Base-by-base conservation (phyloP, 2,797 vertebrate genomes). In the Aselliscus stoliczkanus region DNA sequence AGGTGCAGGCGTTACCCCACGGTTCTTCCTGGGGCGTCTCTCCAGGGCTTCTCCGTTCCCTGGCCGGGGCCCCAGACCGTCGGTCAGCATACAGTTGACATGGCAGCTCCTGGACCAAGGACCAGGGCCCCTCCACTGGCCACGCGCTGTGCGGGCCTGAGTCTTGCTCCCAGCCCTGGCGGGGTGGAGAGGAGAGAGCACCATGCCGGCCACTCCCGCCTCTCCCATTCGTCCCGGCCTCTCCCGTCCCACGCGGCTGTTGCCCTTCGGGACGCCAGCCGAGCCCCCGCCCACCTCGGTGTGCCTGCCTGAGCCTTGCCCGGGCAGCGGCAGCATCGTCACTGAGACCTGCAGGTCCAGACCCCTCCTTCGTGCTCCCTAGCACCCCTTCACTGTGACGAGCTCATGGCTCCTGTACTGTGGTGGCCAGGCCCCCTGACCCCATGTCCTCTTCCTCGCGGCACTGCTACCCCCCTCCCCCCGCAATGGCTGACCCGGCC, bases 171-270 rank as follows among this genome's bases (percentile, higher is more conserved):
- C 4, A 8, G 44, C 39, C 12, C 3, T 0, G 0, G 27, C 7
- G 21, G 15, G 69, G 0, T 5, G 39, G n/a, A 5, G 44, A 14
- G 39, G 79, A 39, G 6, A 17, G 2, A 3, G 50, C n/a, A 12
- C 31, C 5, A 0, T n/a, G 6, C 2, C 12, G 4, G 7, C 3
- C 11, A 42, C 42, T 17, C 58, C 21, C 0, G 25, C 1, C 0
- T 7, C 34, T 23, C 42, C 31, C 13, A 1, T 20, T 7, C 5
- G 0, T 20, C 42, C 17, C 7, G 23, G 13, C 29, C 0, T 15
- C 27, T 47, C 7, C 31, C 5, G 3, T 44, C n/a, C 62, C 12
- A 4, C 5, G 0, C 3, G 20, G 91, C 21, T 23, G 5, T 18
- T 50, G 29, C 17, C 14, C 73, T 39, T 60, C 58, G 25, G 9